phyloP scores from a whole-genome alignment of 2,888 invertebrate genomes.

The Furcula furcula region DNA sequence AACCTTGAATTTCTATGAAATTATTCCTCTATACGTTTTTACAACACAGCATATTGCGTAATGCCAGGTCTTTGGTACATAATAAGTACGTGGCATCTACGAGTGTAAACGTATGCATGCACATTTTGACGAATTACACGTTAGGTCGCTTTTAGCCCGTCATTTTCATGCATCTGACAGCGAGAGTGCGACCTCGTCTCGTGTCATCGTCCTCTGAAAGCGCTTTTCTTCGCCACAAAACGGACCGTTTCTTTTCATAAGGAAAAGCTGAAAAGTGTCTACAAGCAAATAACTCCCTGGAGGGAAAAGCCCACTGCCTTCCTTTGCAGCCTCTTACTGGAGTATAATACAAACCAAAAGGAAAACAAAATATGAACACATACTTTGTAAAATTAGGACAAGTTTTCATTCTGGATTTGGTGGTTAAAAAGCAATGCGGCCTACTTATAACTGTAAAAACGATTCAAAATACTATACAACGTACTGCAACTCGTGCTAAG shows the following conservation, averaged over 20 bases:
- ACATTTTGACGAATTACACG: conserved; percentile 72
- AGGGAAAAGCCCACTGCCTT: conserved; percentile 78
- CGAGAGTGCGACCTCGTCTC: conserved; percentile 78
- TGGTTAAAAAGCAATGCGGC: too few species aligned
- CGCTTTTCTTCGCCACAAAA: conserved; percentile 80
- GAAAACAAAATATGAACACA: conserved; percentile 57
- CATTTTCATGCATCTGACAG: conserved; percentile 72
- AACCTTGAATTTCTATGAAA: too few species aligned
- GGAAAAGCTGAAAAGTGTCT: conserved; percentile 81
- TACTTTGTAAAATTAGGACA: conserved; percentile 43
- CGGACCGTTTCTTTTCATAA: conserved; percentile 81
- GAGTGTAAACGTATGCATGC: conserved; percentile 34
- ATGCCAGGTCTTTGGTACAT: too few species aligned
- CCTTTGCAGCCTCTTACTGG: conserved; percentile 63
- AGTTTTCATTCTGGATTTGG: conserved; percentile 8
- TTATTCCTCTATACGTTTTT: too few species aligned
- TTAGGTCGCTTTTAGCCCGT: conserved; percentile 71
- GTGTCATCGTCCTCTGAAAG: conserved; percentile 82
- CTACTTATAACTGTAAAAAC: too few species aligned
- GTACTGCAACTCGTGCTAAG: too few species aligned
- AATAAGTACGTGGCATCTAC: conserved; percentile 7
- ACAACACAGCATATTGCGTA: too few species aligned
- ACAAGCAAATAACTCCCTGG: conserved; percentile 80
- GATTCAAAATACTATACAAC: too few species aligned
- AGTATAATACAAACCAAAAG: conserved; percentile 54